A percentile compares a stretch with the other conserved stretches of the same genome.
These are phyloP conservation scores for Dynastes maya DNA, from an alignment of 2,888 invertebrate genomes.

Conservation along the genomic window DNA sequence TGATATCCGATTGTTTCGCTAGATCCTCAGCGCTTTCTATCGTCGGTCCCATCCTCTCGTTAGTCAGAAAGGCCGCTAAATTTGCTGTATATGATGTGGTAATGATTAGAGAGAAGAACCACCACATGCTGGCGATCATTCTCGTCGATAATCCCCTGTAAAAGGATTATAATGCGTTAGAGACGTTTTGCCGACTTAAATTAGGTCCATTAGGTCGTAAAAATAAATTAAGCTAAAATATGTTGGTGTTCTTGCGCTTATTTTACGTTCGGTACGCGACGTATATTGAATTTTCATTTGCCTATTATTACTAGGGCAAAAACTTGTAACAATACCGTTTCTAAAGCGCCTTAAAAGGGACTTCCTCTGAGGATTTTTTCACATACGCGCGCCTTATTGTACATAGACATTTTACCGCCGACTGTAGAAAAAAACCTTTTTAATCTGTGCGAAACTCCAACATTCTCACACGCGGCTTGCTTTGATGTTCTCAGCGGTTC, in stretches of 20 bases:
- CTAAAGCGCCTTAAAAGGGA: conserved; percentile 19
- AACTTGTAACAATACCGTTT: conserved; percentile 9
- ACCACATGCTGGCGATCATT: conserved; percentile 92
- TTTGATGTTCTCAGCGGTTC: conserved; percentile 15
- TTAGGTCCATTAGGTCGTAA: too few relatives aligned
- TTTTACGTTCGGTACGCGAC: not conserved
- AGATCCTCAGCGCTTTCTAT: conserved; percentile 94
- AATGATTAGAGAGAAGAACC: conserved; percentile 94
- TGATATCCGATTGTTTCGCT: conserved; percentile 94
- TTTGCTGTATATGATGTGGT: conserved; percentile 96
- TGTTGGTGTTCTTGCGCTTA: not conserved
- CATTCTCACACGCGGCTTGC: conserved; percentile 34
- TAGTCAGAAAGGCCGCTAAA: conserved; percentile 93
- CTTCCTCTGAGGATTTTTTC: conserved; percentile 18
- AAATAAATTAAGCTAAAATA: too few relatives aligned
- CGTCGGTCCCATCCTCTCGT: conserved; percentile 90
- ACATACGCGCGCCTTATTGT: not conserved
- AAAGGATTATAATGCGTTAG: conserved; percentile 41
- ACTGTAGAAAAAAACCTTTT: conserved; percentile 14
- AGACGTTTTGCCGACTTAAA: too few relatives aligned
- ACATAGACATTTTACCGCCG: not conserved
- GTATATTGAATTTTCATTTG: not conserved
- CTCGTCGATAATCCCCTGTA: conserved; percentile 90
- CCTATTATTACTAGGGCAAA: not conserved
- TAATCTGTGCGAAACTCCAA: conserved; percentile 22